Conservation (phyloP, 2,113 vertebrate genomes). For the Aptenodytes patagonicus region DNA sequence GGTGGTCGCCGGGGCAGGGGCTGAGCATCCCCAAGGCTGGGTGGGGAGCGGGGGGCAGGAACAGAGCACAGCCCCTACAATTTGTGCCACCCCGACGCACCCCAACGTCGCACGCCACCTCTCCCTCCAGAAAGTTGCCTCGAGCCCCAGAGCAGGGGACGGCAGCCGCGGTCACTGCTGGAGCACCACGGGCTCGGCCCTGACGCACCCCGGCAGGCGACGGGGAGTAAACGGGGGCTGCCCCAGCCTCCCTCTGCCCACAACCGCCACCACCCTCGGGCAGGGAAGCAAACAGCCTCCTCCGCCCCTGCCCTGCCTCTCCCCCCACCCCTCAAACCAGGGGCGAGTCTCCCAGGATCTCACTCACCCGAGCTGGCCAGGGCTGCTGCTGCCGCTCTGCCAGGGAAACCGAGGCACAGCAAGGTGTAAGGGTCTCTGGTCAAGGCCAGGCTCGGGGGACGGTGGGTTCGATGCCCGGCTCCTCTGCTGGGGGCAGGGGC, state of each 20-base stretch:
- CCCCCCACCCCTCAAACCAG: not conserved
- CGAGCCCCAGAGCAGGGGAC: not conserved
- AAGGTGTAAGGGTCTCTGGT: not conserved
- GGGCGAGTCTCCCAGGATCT: not conserved
- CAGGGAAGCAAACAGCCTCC: not conserved
- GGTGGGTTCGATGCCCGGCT: not conserved
- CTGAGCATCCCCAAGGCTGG: not conserved
- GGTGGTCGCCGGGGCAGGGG: not conserved
- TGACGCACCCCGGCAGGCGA: not conserved
- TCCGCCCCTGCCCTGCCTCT: not conserved
- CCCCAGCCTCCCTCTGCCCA: not conserved
- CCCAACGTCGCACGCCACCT: not conserved
- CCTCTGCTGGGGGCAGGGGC: not conserved
- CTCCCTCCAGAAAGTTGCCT: not conserved
- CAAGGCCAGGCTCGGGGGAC: not conserved
- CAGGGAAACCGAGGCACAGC: not conserved
- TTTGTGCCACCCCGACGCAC: not conserved
- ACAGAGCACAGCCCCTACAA: not conserved
- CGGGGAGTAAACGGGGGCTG: fast-evolving
- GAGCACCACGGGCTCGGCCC: not conserved
- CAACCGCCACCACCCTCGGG: not conserved
- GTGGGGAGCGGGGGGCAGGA: not conserved
- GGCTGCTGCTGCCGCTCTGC: not conserved
- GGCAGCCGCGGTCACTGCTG: not conserved
- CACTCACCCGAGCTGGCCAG: not conserved